Evolutionary conservation across 2,113 vertebrate species (phyloP).

Genomic region (Phoenicopterus ruber): DNA sequence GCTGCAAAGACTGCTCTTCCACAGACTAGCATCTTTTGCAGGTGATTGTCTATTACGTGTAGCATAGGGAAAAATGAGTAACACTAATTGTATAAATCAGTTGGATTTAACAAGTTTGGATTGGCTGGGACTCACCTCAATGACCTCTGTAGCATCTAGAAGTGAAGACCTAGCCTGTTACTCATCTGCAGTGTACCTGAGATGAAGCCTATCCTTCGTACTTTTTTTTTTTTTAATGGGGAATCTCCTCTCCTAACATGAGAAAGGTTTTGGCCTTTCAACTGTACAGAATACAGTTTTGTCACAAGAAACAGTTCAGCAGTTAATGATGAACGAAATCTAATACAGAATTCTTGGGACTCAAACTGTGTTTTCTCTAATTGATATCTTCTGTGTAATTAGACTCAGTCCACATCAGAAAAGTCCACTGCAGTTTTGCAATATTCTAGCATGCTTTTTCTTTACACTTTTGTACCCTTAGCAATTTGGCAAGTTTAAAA

Average conservation of each 20-base stretch:
- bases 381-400: neutral
- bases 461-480: neutral
- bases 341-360: neutral
- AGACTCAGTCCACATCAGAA: neutral
- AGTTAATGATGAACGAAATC: neutral
- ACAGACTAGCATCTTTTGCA: neutral
- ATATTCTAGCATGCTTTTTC: neutral
- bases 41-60: accelerated
- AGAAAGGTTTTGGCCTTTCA: neutral
- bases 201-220: neutral
- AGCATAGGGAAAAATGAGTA: neutral
- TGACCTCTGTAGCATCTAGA: neutral
- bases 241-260: neutral
- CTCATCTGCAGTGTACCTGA: neutral
- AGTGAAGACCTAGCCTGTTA: neutral
- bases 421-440: neutral
- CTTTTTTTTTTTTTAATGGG: neutral
- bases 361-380: neutral
- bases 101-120: neutral
- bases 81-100: neutral
- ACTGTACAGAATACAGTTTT: neutral
- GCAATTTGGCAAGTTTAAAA: neutral
- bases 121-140: neutral
- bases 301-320: neutral
- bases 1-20: neutral